Conservation (phyloP, 2,797 vertebrate species). For the Chlorospingus semifuscus region DNA sequence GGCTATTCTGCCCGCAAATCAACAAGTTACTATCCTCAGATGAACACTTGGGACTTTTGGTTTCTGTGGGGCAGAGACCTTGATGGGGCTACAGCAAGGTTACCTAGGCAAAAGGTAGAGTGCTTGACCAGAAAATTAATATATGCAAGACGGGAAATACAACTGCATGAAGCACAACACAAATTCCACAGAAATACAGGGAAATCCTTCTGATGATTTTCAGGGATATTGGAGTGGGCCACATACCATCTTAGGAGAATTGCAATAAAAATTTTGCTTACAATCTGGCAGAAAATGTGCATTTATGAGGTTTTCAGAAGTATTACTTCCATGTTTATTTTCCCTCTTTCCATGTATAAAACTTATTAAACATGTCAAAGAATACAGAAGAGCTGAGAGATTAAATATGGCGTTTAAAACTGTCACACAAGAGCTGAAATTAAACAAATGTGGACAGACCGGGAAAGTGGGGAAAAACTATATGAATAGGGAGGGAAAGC, state of each 20-base stretch:
- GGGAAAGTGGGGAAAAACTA: background rate
- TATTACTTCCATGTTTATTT: background rate
- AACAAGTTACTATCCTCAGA: background rate
- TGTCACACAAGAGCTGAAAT: background rate
- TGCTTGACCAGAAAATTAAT: background rate
- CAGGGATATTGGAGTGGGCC: background rate
- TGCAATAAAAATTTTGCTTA: background rate
- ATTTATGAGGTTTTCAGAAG: background rate
- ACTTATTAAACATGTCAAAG: background rate
- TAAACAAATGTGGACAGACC: background rate
- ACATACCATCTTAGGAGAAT: background rate
- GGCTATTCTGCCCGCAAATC: background rate
- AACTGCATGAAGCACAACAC: background rate
- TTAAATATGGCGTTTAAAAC: background rate
- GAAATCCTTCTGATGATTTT: background rate
- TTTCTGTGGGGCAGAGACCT: background rate
- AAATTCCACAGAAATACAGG: background rate
- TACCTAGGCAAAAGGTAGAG: background rate
- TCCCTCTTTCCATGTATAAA: background rate
- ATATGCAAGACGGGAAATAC: background rate
- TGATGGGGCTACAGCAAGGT: background rate
- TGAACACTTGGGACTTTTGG: background rate
- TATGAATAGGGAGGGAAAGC: background rate
- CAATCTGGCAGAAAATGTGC: background rate
- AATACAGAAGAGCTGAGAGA: background rate